Conservation (phyloP, 2,888 invertebrate species). For the Meteorus cinctellus region DNA sequence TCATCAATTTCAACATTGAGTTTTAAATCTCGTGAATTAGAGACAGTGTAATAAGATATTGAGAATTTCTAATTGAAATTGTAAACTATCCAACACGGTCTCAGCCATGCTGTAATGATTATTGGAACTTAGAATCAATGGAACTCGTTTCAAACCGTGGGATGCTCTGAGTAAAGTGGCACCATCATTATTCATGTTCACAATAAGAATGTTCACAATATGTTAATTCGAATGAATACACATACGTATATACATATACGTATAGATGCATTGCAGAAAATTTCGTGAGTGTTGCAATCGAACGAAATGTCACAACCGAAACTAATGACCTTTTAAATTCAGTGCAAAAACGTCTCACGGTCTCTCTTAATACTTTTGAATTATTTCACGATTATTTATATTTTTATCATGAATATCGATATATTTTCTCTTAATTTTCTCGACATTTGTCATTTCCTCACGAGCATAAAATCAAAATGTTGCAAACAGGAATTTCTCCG, state of each 20-base stretch:
- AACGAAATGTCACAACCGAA: slow-evolving; percentile 24
- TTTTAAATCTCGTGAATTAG: too few relatives aligned
- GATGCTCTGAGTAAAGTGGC: not conserved
- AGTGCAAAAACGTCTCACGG: slow-evolving; percentile 15
- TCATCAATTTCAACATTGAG: too few relatives aligned
- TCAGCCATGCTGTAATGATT: too few relatives aligned
- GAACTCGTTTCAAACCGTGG: slow-evolving; percentile 15
- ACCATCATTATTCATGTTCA: not conserved
- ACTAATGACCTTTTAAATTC: slow-evolving; percentile 17
- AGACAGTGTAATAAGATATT: too few relatives aligned
- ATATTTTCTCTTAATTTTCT: not conserved
- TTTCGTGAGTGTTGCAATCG: not conserved
- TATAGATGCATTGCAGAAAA: not conserved
- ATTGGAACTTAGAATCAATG: not conserved
- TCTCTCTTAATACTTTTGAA: not conserved
- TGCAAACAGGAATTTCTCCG: not conserved
- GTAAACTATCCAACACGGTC: too few relatives aligned
- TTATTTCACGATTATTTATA: not conserved
- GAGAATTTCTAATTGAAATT: too few relatives aligned
- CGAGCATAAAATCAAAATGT: not conserved
- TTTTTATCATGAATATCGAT: too few relatives aligned
- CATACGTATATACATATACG: not conserved
- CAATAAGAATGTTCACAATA: not conserved
- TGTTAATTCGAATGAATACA: not conserved
- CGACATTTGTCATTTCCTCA: not conserved